Evolutionary conservation across 1,140 invertebrate species (phyloP).

Genomic region (Psix sp.): DNA sequence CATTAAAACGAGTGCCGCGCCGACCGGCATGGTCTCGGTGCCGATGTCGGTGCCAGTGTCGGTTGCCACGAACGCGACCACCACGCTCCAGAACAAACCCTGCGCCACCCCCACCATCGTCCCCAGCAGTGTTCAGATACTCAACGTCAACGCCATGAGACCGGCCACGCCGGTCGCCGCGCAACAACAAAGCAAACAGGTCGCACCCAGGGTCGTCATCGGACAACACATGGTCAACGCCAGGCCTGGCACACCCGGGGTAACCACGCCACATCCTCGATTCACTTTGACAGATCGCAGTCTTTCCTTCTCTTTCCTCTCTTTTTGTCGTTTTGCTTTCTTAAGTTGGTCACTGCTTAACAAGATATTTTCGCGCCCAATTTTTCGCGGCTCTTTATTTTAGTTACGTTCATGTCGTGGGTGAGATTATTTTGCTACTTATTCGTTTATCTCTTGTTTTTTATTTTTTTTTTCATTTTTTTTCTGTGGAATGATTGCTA

Average conservation of each 20-base stretch:
- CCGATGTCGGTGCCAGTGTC: conserved; percentile 82
- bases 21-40: conserved; percentile 81
- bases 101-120: conserved; percentile 79
- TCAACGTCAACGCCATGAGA: conserved; percentile 86
- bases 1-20: conserved; percentile 82
- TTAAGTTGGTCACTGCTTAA: no score
- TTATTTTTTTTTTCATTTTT: no score
- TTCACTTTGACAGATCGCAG: no score
- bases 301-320: no score
- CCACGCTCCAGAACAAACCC: conserved; percentile 79
- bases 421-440: no score
- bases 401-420: no score
- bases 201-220: conserved; percentile 87
- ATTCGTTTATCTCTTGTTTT: no score
- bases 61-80: conserved; percentile 71
- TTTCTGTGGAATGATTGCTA: no score
- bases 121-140: conserved; percentile 88
- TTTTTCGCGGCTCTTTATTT: no score
- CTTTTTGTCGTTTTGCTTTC: no score
- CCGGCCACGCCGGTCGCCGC: conserved; percentile 82
- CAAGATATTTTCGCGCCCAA: no score
- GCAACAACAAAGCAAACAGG: conserved; percentile 84
- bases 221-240: conserved; percentile 88
- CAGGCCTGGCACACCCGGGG: conserved; percentile 86
- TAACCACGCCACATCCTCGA: conserved; percentile 71